Evolutionary conservation across 2,888 invertebrate species (phyloP).

Genomic region (Ceramica pisi): DNA sequence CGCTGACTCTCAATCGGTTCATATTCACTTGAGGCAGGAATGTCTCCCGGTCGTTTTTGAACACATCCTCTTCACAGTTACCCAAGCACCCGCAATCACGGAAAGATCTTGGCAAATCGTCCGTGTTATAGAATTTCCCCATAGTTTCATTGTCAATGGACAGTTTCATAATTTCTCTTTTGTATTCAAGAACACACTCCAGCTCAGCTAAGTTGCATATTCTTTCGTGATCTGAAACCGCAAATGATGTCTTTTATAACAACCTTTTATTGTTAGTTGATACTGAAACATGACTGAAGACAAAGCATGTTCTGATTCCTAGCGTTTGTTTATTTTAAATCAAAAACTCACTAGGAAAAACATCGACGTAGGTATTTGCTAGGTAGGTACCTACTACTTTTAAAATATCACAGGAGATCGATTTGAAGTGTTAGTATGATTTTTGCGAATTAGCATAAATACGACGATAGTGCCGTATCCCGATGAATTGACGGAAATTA

Average conservation of each 20-base stretch:
- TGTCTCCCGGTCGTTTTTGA: conserved; percentile 78
- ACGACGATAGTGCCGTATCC: no score
- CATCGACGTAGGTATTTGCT: no score
- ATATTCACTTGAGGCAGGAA: conserved; percentile 69
- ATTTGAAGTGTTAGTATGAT: no score
- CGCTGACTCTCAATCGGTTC: conserved; percentile 84
- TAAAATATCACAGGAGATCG: no score
- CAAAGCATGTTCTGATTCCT: no score
- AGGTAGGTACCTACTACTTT: no score
- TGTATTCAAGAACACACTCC: conserved; percentile 78
- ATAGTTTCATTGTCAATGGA: conserved; percentile 74
- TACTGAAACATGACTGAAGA: no score
- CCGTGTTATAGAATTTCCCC: conserved; percentile 62
- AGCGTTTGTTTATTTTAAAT: no score
- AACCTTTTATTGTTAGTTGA: background rate
- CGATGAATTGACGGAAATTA: no score
- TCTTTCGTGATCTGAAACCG: conserved; percentile 78
- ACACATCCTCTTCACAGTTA: conserved; percentile 82
- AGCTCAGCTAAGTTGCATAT: conserved; percentile 82
- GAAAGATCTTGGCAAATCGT: conserved; percentile 75
- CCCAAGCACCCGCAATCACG: conserved; percentile 82
- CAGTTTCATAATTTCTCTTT: conserved; percentile 79
- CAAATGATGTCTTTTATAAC: background rate
- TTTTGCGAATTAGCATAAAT: no score
- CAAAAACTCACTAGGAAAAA: no score